Percentiles rank a stretch among this genome's conserved stretches.
These are phyloP conservation scores for Bombus impatiens DNA, from an alignment of 1,140 invertebrate genomes.

Conservation along the genomic window DNA sequence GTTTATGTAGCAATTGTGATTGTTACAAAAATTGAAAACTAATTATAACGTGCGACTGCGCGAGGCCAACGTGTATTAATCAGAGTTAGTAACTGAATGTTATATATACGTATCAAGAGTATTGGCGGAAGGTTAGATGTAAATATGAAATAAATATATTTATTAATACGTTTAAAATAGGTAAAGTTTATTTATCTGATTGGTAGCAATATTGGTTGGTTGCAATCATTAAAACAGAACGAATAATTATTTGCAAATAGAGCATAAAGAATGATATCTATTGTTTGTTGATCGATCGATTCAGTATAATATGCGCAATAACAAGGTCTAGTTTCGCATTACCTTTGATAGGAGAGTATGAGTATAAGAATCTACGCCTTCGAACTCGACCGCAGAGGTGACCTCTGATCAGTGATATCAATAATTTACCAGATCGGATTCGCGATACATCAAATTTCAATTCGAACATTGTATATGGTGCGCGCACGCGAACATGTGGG, in stretches of 20 bases:
- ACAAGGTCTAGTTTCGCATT: background rate
- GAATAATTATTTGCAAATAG: background rate
- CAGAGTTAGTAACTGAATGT: background rate
- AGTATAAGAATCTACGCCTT: background rate
- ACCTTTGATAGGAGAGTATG: constrained; percentile 22
- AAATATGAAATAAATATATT: background rate
- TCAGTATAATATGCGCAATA: background rate
- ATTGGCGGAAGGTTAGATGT: background rate
- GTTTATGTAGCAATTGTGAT: background rate
- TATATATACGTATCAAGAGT: background rate
- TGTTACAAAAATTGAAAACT: background rate
- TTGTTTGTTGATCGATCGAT: background rate
- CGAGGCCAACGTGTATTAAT: background rate
- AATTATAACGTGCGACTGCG: background rate
- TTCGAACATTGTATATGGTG: no score
- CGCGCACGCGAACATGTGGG: background rate
- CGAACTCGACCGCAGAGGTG: constrained; percentile 36
- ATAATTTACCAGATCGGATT: constrained; percentile 30
- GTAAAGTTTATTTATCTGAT: background rate
- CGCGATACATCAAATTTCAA: constrained; percentile 12
- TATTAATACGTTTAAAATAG: background rate
- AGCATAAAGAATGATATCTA: background rate
- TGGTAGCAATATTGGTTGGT: no score
- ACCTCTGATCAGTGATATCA: constrained; percentile 25
- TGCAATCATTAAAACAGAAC: background rate